These are phyloP conservation scores for Intellagama lesueurii DNA, from an alignment of 2,797 vertebrate genomes.

Conservation along the genomic window DNA sequence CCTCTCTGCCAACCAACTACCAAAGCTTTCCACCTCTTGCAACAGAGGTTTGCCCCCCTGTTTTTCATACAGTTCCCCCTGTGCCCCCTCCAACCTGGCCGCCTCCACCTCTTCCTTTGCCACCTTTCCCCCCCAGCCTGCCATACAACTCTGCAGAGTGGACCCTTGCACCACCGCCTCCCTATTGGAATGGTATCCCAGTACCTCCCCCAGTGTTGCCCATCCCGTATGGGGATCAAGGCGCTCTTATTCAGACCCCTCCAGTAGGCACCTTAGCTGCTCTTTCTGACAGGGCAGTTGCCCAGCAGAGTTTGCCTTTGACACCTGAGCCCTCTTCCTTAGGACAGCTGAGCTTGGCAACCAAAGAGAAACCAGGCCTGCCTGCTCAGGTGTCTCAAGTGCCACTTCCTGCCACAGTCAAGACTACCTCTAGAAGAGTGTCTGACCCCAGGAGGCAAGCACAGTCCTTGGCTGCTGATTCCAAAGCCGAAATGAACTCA, in stretches of 20 bases:
- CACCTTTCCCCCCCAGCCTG: slow-evolving; percentile 61
- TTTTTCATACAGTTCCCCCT: slow-evolving; percentile 70
- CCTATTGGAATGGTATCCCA: slow-evolving; percentile 77
- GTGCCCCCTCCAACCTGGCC: slow-evolving; percentile 74
- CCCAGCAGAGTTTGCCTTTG: slow-evolving; percentile 2
- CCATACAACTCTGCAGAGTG: slow-evolving; percentile 74
- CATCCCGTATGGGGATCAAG: slow-evolving; percentile 41
- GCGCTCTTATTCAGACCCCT: slow-evolving; percentile 10
- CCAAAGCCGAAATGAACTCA: slow-evolving; percentile 22
- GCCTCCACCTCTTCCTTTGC: slow-evolving; percentile 54
- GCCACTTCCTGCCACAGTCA: neutral
- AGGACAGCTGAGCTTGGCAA: neutral
- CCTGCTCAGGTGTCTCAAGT: rapidly evolving
- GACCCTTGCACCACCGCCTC: slow-evolving; percentile 62
- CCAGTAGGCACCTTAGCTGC: slow-evolving; percentile 22
- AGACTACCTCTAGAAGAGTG: neutral
- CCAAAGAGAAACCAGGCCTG: neutral
- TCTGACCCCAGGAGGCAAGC: slow-evolving; percentile 58
- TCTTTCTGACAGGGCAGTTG: neutral
- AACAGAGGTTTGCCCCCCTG: slow-evolving; percentile 56
- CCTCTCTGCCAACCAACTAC: slow-evolving; percentile 67
- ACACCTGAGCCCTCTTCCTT: slow-evolving; percentile 40
- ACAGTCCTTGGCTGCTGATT: neutral
- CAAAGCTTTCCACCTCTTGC: slow-evolving; percentile 62
- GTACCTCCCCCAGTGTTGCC: slow-evolving; percentile 71